A percentile compares a stretch with the other conserved stretches of the same genome.
Conservation (phyloP, 2,113 vertebrate species). For the Otis tarda region DNA sequence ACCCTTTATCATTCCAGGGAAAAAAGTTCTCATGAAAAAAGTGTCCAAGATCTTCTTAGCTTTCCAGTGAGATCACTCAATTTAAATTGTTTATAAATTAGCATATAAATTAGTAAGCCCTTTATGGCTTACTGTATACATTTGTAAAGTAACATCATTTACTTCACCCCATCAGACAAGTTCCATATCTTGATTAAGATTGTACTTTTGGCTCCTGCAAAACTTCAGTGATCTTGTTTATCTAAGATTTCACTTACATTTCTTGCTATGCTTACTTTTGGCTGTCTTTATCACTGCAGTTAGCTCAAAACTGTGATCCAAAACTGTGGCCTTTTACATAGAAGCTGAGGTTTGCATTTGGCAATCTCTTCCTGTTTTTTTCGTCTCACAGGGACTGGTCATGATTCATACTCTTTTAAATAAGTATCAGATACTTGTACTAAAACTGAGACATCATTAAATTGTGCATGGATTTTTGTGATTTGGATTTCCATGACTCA, state of each 20-base stretch:
- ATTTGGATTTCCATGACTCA: not conserved
- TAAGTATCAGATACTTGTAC: not conserved
- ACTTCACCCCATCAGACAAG: not conserved
- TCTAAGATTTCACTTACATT: not conserved
- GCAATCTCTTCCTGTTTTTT: not conserved
- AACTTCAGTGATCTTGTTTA: not conserved
- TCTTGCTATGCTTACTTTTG: not conserved
- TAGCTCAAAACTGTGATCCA: not conserved
- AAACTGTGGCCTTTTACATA: not conserved
- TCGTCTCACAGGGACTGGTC: not conserved
- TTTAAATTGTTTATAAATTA: not conserved
- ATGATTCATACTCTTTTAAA: not conserved
- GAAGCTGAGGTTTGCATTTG: not conserved
- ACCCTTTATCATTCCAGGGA: not conserved
- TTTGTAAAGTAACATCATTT: constrained; percentile 24
- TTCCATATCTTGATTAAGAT: not conserved
- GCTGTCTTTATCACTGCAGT: not conserved
- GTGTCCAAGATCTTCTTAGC: not conserved
- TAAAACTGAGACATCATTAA: not conserved
- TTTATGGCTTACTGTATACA: constrained; percentile 13
- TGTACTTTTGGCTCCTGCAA: not conserved
- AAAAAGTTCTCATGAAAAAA: not conserved
- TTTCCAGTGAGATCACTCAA: not conserved
- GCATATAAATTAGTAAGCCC: not conserved
- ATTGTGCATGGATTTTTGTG: not conserved